Base-by-base conservation (phyloP, 1,140 invertebrate genomes). In the Diachasma alloeum region DNA sequence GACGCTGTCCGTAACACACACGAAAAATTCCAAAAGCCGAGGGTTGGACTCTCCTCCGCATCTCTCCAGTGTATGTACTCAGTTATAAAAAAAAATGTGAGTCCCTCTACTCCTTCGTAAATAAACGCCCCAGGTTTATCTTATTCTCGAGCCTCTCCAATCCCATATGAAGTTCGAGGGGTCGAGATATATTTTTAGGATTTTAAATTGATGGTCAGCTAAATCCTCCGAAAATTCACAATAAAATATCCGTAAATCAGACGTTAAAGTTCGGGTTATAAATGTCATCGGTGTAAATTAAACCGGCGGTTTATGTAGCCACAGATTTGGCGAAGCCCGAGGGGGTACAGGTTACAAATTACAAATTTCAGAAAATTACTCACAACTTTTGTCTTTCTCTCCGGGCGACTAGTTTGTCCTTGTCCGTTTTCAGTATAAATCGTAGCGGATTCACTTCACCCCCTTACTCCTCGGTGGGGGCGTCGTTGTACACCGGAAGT, bases 111-210 rank as follows among this genome's bases (percentile, higher is more conserved):
- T 63, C 24, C 67, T 83, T 83, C 67, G 82, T 83, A 82, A 84
- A 84, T 84, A 83, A 83, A 83, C 81, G 59, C 46, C 19, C 22
- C 24, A 44, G 71, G 69, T 72, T 73, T 72, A 68, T 77, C 76
- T 73, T 63, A 72, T 69, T 56, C 39, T 67, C 42, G 22, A 17
- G 44, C 46, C 26, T 70, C 36, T 70, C 24, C 19, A 63, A 63
- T 63, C 24, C 59, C 59, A 31, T 26, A 31, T 31, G 24, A 31
- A 63, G 24, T 63, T 53, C 59, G 13, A 63, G 59, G 59, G 59
- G 24, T 26, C 24, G 24, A 31, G 59, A 31, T 17, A 63, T 26
- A 63, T 63, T 71, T 44, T 69, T 24, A 26, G 24, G 42, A 71
- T 71, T 71, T 46, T 71, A 53, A 53, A 53, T 63, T 63, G 19